These are phyloP conservation scores for Bombus confusus DNA, from an alignment of 1,140 invertebrate genomes.

Conservation along the genomic window DNA sequence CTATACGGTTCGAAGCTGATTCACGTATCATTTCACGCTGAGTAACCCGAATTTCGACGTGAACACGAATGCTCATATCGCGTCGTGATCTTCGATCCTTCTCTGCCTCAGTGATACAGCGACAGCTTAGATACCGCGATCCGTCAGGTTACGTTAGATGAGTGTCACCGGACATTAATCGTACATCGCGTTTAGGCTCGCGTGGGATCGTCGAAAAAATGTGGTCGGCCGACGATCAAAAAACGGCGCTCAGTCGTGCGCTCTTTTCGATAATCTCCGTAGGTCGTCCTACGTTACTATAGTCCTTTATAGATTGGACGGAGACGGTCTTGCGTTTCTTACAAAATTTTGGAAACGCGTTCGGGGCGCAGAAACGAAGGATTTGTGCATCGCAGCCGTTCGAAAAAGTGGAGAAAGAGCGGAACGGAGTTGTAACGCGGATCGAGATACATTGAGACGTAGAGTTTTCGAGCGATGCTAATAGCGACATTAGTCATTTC, in stretches of 20 bases:
- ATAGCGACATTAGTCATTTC: conserved; percentile 80
- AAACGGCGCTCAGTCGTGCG: background rate
- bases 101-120: background rate
- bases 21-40: background rate
- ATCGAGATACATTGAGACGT: conserved; percentile 70
- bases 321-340: background rate
- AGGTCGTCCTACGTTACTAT: no score
- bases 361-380: no score
- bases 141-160: background rate
- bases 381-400: background rate
- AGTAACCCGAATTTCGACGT: background rate
- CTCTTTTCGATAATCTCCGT: no score
- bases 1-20: background rate
- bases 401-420: background rate
- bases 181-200: no score
- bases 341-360: background rate
- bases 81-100: background rate
- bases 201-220: no score
- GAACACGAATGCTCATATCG: background rate
- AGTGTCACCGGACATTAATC: background rate
- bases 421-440: conserved; percentile 38
- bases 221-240: background rate
- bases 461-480: conserved; percentile 69
- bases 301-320: no score
- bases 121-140: background rate